phyloP scores from a whole-genome alignment of 2,113 vertebrate genomes.

The Tetrao urogallus region DNA sequence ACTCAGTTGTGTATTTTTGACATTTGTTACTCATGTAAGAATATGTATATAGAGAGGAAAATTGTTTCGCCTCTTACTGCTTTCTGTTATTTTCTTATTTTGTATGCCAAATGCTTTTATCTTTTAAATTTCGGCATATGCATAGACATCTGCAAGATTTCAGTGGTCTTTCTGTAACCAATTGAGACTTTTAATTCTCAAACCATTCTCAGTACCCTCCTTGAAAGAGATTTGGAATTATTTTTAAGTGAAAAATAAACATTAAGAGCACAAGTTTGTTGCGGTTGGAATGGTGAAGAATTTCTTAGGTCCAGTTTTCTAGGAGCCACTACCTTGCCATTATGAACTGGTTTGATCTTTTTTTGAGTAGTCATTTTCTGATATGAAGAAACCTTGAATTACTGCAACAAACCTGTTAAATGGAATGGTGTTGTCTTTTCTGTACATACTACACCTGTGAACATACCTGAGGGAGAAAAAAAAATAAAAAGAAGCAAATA shows the following conservation, averaged over 20 bases:
- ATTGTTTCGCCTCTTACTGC: background rate
- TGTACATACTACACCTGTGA: constrained; percentile 61
- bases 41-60: constrained; percentile 68
- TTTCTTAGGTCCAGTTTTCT: constrained; percentile 31
- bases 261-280: constrained; percentile 64
- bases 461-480: constrained; percentile 16
- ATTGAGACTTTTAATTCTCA: background rate
- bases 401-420: constrained; percentile 42
- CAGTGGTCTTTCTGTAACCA: constrained; percentile 21
- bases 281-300: constrained; percentile 27
- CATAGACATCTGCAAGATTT: constrained; percentile 42
- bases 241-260: constrained; percentile 69
- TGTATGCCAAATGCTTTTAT: constrained; percentile 47
- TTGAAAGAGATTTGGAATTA: constrained; percentile 57
- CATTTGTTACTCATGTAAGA: constrained; percentile 66
- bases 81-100: constrained; percentile 9
- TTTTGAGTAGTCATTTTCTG: constrained; percentile 33
- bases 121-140: constrained; percentile 15
- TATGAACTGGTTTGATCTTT: constrained; percentile 2
- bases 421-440: constrained; percentile 45
- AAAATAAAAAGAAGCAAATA: constrained; percentile 45
- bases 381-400: constrained; percentile 46
- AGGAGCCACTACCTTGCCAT: constrained; percentile 48
- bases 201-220: constrained; percentile 8
- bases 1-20: constrained; percentile 58